Evolutionary conservation across 2,113 vertebrate species (phyloP).

Genomic region (Colistium nudipinnis): DNA sequence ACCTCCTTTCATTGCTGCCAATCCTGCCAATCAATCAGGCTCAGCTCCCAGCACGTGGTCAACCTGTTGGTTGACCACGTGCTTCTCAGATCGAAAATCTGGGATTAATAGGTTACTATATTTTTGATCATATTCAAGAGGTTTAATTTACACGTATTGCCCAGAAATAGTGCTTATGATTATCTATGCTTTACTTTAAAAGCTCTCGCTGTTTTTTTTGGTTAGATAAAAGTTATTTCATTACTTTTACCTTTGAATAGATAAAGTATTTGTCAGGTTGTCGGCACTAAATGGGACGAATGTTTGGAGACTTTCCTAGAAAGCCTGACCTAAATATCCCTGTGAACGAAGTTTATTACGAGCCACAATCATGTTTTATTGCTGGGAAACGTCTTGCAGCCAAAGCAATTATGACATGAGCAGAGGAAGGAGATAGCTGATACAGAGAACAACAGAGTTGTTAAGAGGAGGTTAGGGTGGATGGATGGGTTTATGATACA

Average conservation of each 20-base stretch:
- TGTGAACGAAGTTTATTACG: background rate
- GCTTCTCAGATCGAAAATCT: background rate
- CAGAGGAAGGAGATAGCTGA: background rate
- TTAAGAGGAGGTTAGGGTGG: background rate
- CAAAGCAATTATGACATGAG: background rate
- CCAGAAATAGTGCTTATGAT: too few species aligned
- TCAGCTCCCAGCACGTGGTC: background rate
- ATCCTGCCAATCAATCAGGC: constrained; percentile 15
- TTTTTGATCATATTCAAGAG: too few species aligned
- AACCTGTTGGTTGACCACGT: background rate
- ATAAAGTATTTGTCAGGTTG: too few species aligned
- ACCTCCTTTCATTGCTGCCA: constrained; percentile 11
- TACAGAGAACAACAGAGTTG: too few species aligned
- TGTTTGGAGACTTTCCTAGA: too few species aligned
- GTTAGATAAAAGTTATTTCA: too few species aligned
- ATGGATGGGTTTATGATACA: too few species aligned
- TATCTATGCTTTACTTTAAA: too few species aligned
- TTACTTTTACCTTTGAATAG: too few species aligned
- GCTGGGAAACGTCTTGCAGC: background rate
- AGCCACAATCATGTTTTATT: background rate
- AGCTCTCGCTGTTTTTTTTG: too few species aligned
- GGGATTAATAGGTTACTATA: background rate
- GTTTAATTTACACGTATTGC: too few species aligned
- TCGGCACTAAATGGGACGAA: too few species aligned
- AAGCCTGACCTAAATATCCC: background rate